Base-by-base conservation (phyloP, 1,140 invertebrate genomes). In the Papilio helenus region DNA sequence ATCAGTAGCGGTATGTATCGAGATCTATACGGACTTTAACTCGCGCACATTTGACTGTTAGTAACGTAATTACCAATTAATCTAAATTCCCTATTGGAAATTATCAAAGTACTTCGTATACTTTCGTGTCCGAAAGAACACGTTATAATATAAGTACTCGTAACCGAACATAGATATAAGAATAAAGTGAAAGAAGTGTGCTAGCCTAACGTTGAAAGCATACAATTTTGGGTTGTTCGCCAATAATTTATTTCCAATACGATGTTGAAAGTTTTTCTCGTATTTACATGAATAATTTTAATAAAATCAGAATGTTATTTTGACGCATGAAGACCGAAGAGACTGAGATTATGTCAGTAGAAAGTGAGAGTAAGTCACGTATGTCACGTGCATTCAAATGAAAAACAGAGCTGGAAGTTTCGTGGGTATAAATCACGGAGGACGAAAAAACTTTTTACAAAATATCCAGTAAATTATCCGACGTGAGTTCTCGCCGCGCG, bases 391-490 rank as follows among this genome's bases (percentile, higher is more conserved):
- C 91, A 93, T 93, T 93, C 90, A 94, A 94, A 94, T 94, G 92
- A 93, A 94, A 93, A 94, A 93, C 89, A 91, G 91, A 90, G 90
- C 89, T 93, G 81, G 88, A 93, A 94, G 92, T 93, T 94, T 93
- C 88, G 89, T 89, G 91, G 90, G 88, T 90, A 94, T 94, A 94
- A 94, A 94, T 94, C 92, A 94, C 92, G 88, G 92, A 93, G 87
- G 92, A 90, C 88, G 92, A 93, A 94, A 94, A 85, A 94, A 94
- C 93, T 88, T 94, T 93, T 93, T 93, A 94, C 93, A 94, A 94
- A 93, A 93, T 94, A 94, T 94, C 93, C 90, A 94, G 93, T 94
- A 94, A 94, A 94, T 94, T 94, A 94, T 94, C 92, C 92, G 93
- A 94, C 92, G 92, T 93, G 93, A 93, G 89, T 92, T 93, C 89